phyloP scores from a whole-genome alignment of 2,113 vertebrate genomes.

The Bos javanicus region DNA sequence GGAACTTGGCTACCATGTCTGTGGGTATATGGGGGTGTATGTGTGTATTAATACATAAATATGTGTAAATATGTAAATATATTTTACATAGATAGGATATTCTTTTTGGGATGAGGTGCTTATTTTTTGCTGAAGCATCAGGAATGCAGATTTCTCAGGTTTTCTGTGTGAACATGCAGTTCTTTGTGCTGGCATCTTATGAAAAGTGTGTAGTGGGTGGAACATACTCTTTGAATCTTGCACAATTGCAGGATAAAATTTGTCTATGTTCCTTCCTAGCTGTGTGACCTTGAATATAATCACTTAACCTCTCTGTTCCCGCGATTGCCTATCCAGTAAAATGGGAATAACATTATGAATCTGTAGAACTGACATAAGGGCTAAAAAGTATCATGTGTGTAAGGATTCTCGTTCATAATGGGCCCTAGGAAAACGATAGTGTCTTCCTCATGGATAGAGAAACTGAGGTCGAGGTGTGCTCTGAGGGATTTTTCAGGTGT shows the following conservation, averaged over 20 bases:
- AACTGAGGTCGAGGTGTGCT: background rate
- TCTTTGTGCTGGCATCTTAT: background rate
- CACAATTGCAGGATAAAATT: background rate
- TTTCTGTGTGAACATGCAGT: background rate
- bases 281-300: background rate
- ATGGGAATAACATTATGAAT: background rate
- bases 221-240: background rate
- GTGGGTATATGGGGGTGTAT: background rate
- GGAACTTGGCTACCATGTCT: background rate
- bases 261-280: background rate
- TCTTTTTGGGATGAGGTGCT: background rate
- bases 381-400: background rate
- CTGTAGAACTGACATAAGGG: background rate
- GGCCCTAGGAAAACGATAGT: background rate
- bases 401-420: background rate
- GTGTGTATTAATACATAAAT: background rate
- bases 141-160: background rate
- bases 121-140: background rate
- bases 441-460: constrained; percentile 4
- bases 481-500: background rate
- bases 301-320: background rate
- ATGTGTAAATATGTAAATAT: background rate
- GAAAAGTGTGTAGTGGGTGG: background rate
- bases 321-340: background rate
- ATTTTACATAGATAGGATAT: background rate